Base-by-base conservation (phyloP, 2,113 vertebrate species). In the Pithys albifrons region DNA sequence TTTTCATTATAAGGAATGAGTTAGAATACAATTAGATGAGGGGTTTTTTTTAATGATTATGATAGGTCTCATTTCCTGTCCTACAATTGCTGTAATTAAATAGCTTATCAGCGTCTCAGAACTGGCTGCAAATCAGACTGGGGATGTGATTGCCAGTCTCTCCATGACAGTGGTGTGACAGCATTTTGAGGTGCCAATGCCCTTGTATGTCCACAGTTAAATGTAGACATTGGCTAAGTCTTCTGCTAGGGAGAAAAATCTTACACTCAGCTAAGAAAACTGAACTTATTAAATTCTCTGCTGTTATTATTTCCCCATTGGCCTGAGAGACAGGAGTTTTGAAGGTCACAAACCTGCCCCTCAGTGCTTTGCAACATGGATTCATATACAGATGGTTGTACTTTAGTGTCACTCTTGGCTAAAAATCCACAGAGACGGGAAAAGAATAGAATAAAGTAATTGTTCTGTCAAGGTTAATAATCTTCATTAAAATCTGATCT, bases 71-170 rank as follows among this genome's bases (percentile, higher is more conserved):
- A 87, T 92, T 93, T 96, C 39, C 45, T 95, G 80, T 84, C 62
- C 69, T 89, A 88, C 91, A 95, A 92, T 61, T 72, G 29, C 52
- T 75, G 57, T 84, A 91, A 89, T 92, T 96, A 87, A 81, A 80
- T 72, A 84, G 27, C 80, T 93, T 91, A 64, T 90, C 81, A 87
- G 29, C 35, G 59, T 77, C 76, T 95, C 35, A 75, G 73, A 91
- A 64, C 48, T 71, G 61, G 14, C 79, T 95, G 86, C 78, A 87
- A 83, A 92, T 81, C 80, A 89, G 58, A 46, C n/a, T 31, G 25
- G 43, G 37, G 66, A 48, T 85, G 45, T 33, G 43, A 57, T 88
- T 85, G 54, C 41, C 82, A 75, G 33, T 75, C 66, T 82, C 76
- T 41, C 45, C 17, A 12, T 72, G 74, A 45, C 79, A 70, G 43